Evolutionary conservation across 2,113 vertebrate species (phyloP).

Genomic region (Benitochromis conjunctus): DNA sequence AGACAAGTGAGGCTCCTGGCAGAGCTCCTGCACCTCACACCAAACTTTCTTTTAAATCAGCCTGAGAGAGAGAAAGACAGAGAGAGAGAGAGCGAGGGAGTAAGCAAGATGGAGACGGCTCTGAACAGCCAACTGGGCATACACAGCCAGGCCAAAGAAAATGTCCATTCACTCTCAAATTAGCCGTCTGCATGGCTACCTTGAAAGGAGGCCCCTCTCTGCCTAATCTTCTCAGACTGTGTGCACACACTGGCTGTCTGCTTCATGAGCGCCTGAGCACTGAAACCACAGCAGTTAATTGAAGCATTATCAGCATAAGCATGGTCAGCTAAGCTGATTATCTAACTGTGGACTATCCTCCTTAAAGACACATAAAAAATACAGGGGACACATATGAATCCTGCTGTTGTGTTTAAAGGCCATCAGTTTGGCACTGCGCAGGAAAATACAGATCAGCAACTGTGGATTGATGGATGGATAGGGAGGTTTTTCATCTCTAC

Average conservation of each 20-base stretch:
- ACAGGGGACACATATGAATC: background rate
- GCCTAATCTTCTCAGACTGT: slow-evolving; percentile 49
- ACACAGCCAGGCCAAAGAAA: slow-evolving; percentile 43
- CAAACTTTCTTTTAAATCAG: slow-evolving; percentile 31
- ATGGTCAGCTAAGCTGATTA: slow-evolving; percentile 51
- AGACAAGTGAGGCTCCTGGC: slow-evolving; percentile 31
- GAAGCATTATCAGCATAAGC: slow-evolving; percentile 36
- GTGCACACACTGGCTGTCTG: slow-evolving; percentile 41
- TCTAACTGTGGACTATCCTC: background rate
- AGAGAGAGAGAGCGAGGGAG: slow-evolving; percentile 2
- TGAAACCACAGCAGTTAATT: slow-evolving; percentile 44
- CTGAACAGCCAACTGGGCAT: slow-evolving; percentile 19
- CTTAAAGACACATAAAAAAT: background rate
- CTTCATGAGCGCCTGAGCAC: background rate
- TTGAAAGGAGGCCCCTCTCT: slow-evolving; percentile 44
- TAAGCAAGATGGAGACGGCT: slow-evolving; percentile 12
- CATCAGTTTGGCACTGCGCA: background rate
- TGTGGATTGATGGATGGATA: background rate
- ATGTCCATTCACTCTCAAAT: slow-evolving; percentile 61
- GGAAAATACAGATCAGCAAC: background rate
- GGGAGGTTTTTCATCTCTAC: background rate
- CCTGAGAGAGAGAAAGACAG: background rate
- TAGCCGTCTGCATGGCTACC: slow-evolving; percentile 44
- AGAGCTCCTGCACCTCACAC: slow-evolving; percentile 30
- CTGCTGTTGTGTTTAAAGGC: background rate